Base-by-base conservation (phyloP, 1,140 invertebrate genomes). In the Episyrphus balteatus region DNA sequence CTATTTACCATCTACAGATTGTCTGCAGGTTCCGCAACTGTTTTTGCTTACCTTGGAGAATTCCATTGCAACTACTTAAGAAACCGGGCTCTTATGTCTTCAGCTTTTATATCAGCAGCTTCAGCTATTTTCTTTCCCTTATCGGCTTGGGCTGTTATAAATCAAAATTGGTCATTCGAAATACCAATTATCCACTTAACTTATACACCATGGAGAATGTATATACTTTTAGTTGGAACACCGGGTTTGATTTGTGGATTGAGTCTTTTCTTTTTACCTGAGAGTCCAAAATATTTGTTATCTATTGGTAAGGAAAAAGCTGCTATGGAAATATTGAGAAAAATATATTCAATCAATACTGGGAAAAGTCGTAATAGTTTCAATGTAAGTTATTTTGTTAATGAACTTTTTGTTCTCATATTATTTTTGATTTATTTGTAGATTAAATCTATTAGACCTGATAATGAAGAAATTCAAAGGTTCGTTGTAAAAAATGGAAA, bases 201-300 rank as follows among this genome's bases (percentile, higher is more conserved):
- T 44, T 62, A 79, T 71, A 56, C 75, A 56, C 77, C 77, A 13
- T 88, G 84, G 84, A 68, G 83, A 6, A 66, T 86, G 3, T 81
- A 83, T 54, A 62, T 86, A 3, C 69, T 78, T 0, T 57, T 81
- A 0, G 82, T 75, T 48, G 73, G 79, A 0, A 39, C 84, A 8
- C 82, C 83, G 0, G 76, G 77, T 53, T 65, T 83, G 0, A 46
- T 77, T 0, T 75, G 76, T 3, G 75, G 76, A 5, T 38, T 79
- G 0, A 54, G 75, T 0, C 68, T 86, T 14, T 61, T 75, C 6
- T 71, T 75, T 30, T 77, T 83, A 38, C 82, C 82, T 0, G 83
- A 86, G 54, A 85, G 82, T 58, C 83, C 83, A 0, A 82, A 84
- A 57, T 86, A 77, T 60, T 60, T 83, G 1, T 69, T 81, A 14